These are phyloP conservation scores for Sinocyclocheilus rhinocerous DNA, from an alignment of 2,113 vertebrate genomes.

Conservation along the genomic window DNA sequence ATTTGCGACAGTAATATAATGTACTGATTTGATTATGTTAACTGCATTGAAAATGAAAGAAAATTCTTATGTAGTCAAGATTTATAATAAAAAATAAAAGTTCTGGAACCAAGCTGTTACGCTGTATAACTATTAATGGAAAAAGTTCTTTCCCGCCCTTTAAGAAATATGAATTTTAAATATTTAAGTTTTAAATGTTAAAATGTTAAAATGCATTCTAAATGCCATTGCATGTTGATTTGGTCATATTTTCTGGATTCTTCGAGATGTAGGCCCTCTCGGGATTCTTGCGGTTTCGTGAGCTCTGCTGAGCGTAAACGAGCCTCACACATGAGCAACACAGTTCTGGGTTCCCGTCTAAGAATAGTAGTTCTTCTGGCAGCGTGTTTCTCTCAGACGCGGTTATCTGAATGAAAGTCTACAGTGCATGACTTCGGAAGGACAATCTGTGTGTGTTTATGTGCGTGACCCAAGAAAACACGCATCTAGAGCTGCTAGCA, in stretches of 20 bases:
- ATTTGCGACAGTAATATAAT: neutral
- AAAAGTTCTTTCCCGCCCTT: neutral
- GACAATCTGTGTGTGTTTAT: slow-evolving; percentile 7
- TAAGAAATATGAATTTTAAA: neutral
- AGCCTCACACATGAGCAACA: neutral
- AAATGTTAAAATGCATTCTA: no score
- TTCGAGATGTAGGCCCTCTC: neutral
- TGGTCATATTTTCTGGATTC: neutral
- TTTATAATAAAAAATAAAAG: neutral
- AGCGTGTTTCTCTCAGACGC: slow-evolving; percentile 61
- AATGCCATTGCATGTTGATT: neutral
- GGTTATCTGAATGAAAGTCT: slow-evolving; percentile 61
- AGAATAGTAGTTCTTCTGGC: slow-evolving; percentile 66
- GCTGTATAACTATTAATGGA: neutral
- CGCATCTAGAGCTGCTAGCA: neutral
- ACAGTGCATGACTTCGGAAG: slow-evolving; percentile 37
- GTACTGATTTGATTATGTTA: neutral
- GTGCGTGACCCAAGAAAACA: neutral
- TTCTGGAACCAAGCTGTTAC: neutral
- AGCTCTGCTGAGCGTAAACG: neutral
- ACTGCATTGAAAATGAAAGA: neutral
- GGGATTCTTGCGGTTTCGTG: neutral
- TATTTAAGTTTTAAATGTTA: no score
- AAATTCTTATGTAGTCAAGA: neutral
- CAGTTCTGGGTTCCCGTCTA: slow-evolving; percentile 44